phyloP scores from a whole-genome alignment of 2,797 vertebrate genomes.

The Artibeus lituratus region DNA sequence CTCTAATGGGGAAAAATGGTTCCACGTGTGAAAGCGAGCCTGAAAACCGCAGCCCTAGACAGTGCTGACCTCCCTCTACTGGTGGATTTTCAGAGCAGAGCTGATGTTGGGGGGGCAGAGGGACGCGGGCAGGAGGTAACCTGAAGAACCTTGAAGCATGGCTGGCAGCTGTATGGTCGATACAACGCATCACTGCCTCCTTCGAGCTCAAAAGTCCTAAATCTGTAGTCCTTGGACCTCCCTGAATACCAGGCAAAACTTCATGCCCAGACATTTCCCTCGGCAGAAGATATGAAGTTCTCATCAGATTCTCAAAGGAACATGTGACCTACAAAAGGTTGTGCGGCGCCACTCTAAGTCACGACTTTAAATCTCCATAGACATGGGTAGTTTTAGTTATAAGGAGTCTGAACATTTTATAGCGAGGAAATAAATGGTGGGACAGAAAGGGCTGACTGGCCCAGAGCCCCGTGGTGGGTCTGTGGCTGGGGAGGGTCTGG shows the following conservation, averaged over 20 bases:
- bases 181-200: neutral
- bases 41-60: neutral
- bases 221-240: neutral
- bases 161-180: neutral
- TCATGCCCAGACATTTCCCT: neutral
- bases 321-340: conserved; percentile 21
- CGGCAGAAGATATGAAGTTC: conserved; percentile 13
- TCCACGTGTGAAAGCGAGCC: neutral
- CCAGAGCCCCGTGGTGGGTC: neutral
- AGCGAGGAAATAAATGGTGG: neutral
- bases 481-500: neutral
- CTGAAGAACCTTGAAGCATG: neutral
- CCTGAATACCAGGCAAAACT: neutral
- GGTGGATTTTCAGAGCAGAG: neutral
- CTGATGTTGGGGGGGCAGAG: neutral
- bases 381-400: neutral
- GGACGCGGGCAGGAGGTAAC: neutral
- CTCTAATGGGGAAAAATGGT: neutral
- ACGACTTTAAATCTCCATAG: neutral
- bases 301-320: conserved; percentile 6
- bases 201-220: neutral
- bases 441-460: neutral
- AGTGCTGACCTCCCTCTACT: neutral
- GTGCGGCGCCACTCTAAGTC: neutral
- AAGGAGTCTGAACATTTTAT: conserved; percentile 17